phyloP scores from a whole-genome alignment of 2,888 invertebrate species.

The Calameuta pallipes region DNA sequence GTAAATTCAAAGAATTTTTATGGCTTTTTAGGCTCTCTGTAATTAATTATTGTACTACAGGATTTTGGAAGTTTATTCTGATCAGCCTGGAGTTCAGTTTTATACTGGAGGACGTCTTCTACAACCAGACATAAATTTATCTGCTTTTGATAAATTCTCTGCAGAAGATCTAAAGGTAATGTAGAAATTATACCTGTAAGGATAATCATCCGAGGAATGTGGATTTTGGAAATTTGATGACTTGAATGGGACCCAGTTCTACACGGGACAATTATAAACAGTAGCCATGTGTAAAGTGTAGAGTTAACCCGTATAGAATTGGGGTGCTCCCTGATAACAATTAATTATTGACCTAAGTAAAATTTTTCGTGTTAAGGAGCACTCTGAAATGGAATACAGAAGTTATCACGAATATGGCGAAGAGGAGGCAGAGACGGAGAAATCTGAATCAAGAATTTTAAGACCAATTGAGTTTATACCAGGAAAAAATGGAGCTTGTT shows the following conservation, averaged over 20 bases:
- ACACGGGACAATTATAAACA: too few relatives aligned
- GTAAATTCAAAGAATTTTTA: constrained; percentile 28
- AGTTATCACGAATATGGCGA: constrained; percentile 11
- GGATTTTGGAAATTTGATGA: background rate
- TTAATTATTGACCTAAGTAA: background rate
- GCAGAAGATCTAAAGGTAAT: background rate
- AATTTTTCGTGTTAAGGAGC: background rate
- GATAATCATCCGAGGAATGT: background rate
- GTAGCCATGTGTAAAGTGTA: too few relatives aligned
- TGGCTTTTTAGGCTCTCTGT: background rate
- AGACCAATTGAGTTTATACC: constrained; percentile 54
- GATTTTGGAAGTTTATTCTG: constrained; percentile 82
- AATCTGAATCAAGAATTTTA: background rate
- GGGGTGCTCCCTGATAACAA: background rate
- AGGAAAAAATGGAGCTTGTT: constrained; percentile 78
- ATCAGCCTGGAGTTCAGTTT: constrained; percentile 91
- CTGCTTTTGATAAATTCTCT: constrained; percentile 1
- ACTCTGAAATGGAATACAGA: background rate
- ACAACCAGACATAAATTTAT: background rate
- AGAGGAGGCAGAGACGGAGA: constrained; percentile 5
- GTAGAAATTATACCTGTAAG: background rate
- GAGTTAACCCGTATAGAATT: too few relatives aligned
- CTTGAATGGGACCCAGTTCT: too few relatives aligned
- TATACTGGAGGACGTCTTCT: constrained; percentile 72
- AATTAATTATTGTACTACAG: constrained; percentile 53